phyloP scores from a whole-genome alignment of 2,888 invertebrate species.

The Priocnemis perturbator region DNA sequence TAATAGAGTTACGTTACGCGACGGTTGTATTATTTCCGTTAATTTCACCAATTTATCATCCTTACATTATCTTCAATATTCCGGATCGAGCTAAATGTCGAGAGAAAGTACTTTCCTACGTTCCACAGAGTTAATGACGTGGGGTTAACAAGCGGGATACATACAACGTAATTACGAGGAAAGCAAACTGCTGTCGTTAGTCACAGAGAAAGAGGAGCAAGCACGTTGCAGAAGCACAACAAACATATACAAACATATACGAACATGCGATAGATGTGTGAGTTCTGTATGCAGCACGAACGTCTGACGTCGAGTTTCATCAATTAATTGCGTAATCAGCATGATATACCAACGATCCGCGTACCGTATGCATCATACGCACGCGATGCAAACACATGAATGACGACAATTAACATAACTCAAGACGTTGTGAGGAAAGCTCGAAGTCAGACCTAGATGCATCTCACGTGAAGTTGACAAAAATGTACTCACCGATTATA shows the following conservation, averaged over 20 bases:
- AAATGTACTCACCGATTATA: slow-evolving; percentile 70
- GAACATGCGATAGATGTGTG: slow-evolving; percentile 39
- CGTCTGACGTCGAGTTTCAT: slow-evolving; percentile 27
- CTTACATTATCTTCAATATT: neutral
- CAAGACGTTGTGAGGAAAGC: neutral
- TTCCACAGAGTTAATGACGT: neutral
- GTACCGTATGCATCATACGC: neutral
- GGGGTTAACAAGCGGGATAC: neutral
- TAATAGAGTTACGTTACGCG: no score
- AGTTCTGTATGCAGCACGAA: slow-evolving; percentile 17
- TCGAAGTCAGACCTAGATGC: slow-evolving; percentile 33
- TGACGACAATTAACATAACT: no score
- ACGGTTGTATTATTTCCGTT: no score
- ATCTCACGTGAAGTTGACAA: slow-evolving; percentile 53
- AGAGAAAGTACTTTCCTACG: neutral
- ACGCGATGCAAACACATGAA: no score
- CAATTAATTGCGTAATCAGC: neutral
- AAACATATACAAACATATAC: slow-evolving; percentile 22
- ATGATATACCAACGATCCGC: neutral
- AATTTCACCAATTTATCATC: no score
- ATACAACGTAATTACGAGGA: no score
- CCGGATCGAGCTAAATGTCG: neutral
- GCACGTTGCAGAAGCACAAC: slow-evolving; percentile 43
- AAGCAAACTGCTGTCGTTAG: slow-evolving; percentile 6
- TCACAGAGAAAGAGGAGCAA: slow-evolving; percentile 41